These are phyloP conservation scores for Falco peregrinus DNA, from an alignment of 2,797 vertebrate species.

Conservation along the genomic window DNA sequence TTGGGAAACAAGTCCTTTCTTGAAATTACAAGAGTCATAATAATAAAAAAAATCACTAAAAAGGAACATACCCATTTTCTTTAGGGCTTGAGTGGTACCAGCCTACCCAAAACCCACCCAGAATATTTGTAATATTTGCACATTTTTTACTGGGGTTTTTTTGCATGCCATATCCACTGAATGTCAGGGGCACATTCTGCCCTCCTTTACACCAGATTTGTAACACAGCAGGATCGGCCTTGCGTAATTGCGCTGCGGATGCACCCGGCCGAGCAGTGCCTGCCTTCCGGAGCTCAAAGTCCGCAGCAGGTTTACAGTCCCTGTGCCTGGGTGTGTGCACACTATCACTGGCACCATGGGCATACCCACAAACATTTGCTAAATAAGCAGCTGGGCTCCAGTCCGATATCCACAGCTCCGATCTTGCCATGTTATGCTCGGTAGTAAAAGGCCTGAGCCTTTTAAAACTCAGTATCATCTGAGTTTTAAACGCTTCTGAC, in stretches of 20 bases:
- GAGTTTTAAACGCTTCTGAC: background rate
- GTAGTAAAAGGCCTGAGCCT: background rate
- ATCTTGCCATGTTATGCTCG: background rate
- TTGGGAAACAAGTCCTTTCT: background rate
- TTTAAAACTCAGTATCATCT: too few relatives aligned
- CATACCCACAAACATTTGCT: conserved; percentile 48
- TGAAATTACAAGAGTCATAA: background rate
- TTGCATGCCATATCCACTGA: background rate
- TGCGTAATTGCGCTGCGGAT: background rate
- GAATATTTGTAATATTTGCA: background rate
- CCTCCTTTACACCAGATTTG: background rate
- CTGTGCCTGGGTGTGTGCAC: conserved; percentile 30
- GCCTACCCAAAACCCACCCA: background rate
- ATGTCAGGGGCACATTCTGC: background rate
- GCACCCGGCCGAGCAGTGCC: background rate
- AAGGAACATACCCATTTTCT: background rate
- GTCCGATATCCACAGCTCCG: background rate
- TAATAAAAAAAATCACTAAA: background rate
- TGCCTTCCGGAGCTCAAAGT: conserved; percentile 58
- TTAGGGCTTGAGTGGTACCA: background rate
- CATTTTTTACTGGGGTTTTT: background rate
- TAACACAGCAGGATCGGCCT: background rate
- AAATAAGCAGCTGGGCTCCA: conserved; percentile 39
- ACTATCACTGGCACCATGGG: background rate
- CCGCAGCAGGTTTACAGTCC: conserved; percentile 22